phyloP scores from a whole-genome alignment of 35 echinoderm and acorn worm genomes.

The Anneissia japonica region DNA sequence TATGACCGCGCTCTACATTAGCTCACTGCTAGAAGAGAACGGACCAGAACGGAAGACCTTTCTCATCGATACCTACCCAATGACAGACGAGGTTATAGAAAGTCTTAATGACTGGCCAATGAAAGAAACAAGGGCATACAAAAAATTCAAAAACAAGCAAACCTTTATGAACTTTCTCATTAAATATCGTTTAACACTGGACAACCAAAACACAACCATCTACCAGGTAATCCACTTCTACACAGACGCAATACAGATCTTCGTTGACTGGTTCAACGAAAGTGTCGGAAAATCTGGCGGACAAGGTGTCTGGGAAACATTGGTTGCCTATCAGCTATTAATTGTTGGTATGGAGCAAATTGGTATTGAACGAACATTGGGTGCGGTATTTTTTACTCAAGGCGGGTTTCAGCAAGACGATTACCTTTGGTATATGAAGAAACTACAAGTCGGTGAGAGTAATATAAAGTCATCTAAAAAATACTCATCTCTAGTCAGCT shows the following conservation, averaged over 20 bases:
- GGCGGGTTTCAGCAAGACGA: slow-evolving; percentile 56
- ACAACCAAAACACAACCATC: slow-evolving; percentile 75
- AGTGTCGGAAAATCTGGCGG: slow-evolving; percentile 67
- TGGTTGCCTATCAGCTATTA: slow-evolving; percentile 65
- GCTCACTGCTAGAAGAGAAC: slow-evolving; percentile 56
- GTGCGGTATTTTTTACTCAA: slow-evolving; percentile 74
- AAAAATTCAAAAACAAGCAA: slow-evolving; percentile 64
- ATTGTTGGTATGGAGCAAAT: slow-evolving; percentile 83
- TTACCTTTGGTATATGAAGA: slow-evolving; percentile 80
- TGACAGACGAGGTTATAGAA: slow-evolving; percentile 57
- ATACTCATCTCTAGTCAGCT: slow-evolving; percentile 45
- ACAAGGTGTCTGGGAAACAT: slow-evolving; percentile 71
- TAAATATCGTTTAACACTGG: slow-evolving; percentile 65
- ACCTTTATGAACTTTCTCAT: slow-evolving; percentile 63
- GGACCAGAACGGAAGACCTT: slow-evolving; percentile 77
- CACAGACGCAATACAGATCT: slow-evolving; percentile 73
- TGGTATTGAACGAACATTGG: slow-evolving; percentile 69
- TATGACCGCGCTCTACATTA: slow-evolving; percentile 77
- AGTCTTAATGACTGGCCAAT: slow-evolving; percentile 73
- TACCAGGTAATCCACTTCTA: slow-evolving; percentile 84
- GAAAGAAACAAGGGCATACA: slow-evolving; percentile 58
- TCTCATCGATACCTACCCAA: slow-evolving; percentile 65
- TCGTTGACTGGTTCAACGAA: slow-evolving; percentile 72
- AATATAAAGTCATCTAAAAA: slow-evolving; percentile 64
- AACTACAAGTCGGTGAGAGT: slow-evolving; percentile 62